These are phyloP conservation scores for Antedon mediterranea DNA, from an alignment of 53 echinoderm and acorn worm genomes.

Conservation along the genomic window DNA sequence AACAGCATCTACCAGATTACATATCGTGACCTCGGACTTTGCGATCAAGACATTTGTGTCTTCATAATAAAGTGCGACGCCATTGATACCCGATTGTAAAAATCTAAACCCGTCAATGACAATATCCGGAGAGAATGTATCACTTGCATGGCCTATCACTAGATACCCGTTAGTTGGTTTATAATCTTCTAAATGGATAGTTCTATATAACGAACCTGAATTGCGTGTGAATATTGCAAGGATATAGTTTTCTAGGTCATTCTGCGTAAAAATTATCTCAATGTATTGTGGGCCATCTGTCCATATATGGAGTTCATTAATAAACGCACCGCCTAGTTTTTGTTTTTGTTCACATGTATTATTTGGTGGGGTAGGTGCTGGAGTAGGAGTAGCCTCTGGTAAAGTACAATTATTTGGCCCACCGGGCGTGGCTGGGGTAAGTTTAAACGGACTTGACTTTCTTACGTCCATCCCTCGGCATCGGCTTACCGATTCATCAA, in stretches of 20 bases:
- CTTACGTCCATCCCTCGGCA: conserved; percentile 51
- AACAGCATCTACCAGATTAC: conserved; percentile 58
- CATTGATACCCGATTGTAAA: conserved; percentile 24
- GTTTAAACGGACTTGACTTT: conserved; percentile 36
- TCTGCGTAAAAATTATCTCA: not conserved
- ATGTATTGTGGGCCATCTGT: not conserved
- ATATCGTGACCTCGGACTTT: conserved; percentile 27
- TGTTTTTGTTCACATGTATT: not conserved
- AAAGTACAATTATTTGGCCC: conserved; percentile 34
- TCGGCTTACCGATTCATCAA: conserved; percentile 49
- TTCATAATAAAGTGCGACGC: conserved; percentile 52
- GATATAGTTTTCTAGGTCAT: not conserved
- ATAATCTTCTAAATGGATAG: not conserved
- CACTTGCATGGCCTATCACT: not conserved
- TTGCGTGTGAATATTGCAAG: not conserved
- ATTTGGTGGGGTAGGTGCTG: not conserved
- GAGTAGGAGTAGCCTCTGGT: not conserved
- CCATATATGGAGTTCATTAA: not conserved
- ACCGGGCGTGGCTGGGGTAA: conserved; percentile 43
- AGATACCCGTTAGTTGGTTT: not conserved
- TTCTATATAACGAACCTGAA: not conserved
- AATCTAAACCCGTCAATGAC: not conserved
- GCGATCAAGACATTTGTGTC: conserved; percentile 8
- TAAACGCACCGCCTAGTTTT: not conserved
- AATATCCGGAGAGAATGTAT: not conserved